These are phyloP conservation scores for Microchirus variegatus DNA, from an alignment of 2,797 vertebrate species.

Conservation along the genomic window DNA sequence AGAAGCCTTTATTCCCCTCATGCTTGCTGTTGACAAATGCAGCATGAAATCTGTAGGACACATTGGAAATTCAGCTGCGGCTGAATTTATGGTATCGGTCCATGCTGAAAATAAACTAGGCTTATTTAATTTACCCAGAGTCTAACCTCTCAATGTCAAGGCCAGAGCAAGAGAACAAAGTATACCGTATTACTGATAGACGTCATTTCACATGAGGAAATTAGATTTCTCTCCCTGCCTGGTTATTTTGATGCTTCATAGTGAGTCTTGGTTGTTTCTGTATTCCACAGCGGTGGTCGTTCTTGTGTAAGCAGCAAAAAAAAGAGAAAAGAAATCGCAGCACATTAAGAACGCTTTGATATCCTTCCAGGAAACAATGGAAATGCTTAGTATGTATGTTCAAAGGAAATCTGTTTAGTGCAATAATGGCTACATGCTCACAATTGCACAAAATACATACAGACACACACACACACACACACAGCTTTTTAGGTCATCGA, in stretches of 20 bases:
- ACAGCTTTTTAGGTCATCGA: background rate
- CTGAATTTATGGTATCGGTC: conserved; percentile 21
- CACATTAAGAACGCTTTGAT: conserved; percentile 55
- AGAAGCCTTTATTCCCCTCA: conserved; percentile 8
- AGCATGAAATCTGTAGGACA: conserved; percentile 27
- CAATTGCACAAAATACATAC: conserved; percentile 12
- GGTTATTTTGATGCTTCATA: conserved; percentile 23
- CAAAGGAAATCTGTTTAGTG: conserved; percentile 50
- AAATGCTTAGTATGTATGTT: conserved; percentile 54
- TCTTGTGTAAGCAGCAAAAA: conserved; percentile 18
- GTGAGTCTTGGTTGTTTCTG: conserved; percentile 39
- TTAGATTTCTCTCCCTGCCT: conserved; percentile 4
- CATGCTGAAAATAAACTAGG: conserved; percentile 23
- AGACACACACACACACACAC: background rate
- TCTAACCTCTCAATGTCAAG: conserved; percentile 19
- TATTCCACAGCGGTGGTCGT: conserved; percentile 46
- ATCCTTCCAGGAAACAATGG: conserved; percentile 54
- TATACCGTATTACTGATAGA: conserved; percentile 8
- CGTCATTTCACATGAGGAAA: conserved; percentile 17
- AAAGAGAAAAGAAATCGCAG: conserved; percentile 10
- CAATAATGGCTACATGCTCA: conserved; percentile 24
- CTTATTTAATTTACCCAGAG: conserved; percentile 25
- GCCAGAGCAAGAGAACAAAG: conserved; percentile 2
- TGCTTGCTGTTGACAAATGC: conserved; percentile 36
- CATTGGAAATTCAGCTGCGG: conserved; percentile 19